Base-by-base conservation (phyloP, 2,888 invertebrate species). In the Hipparchia semele region DNA sequence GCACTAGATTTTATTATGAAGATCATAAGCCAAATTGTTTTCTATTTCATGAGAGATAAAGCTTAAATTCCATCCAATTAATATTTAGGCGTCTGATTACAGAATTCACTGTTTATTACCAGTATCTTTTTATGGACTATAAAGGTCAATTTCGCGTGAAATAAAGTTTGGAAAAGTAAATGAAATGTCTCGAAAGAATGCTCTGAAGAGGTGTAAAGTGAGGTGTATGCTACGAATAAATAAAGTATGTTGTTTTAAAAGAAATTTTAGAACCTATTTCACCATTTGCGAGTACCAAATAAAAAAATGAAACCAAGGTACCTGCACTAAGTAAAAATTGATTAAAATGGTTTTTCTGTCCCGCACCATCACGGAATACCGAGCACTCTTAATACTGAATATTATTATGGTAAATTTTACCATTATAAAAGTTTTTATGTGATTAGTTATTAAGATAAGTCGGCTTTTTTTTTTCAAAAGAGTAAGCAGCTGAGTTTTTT, bases 141-240 rank as follows among this genome's bases (percentile, higher is more conserved):
- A 68, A 72, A 70, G 75, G 61, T 62, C 66, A 53, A 70, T 68
- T 71, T 75, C 46, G 49, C 54, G 53, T 67, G 62, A 67, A 39
- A 23, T 53, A 9, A 10, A 12, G 45, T 70, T 68, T 58, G 53
- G 66, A 69, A 71, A 74, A 72, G 71, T 74, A 69, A 69, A 68
- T 53, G 69, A 56, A 72, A 72, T 54, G 64, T 64, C 67, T 67
- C 70, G 70, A 66, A 69, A 70, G 54, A 56, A 59, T n/a, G 61
- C 61, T 61, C 66, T 60, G 54, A 68, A 65, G 68, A 67, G 33
- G 66, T 66, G 53, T 59, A 59, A 46, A 66, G 13, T 23, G 61
- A 46, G 49, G 8, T 49, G 49, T 6, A 67, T 60, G 58, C 12
- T 68, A 59, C 71, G 59, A 54, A 49, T 68, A 62, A 51, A 60